phyloP scores from a whole-genome alignment of 2,888 invertebrate species.

The Drosophila lutescens region DNA sequence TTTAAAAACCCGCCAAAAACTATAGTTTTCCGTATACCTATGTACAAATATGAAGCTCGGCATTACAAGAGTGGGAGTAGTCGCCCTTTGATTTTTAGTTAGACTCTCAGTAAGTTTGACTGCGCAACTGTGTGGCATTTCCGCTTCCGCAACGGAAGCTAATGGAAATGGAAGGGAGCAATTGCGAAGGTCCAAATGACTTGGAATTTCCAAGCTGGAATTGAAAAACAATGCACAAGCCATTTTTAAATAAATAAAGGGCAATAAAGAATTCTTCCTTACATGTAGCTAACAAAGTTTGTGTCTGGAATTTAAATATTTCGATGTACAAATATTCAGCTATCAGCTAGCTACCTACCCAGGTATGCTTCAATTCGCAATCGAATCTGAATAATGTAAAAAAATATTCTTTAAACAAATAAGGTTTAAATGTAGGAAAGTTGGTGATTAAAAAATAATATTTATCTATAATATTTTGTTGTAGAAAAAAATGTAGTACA shows the following conservation, averaged over 20 bases:
- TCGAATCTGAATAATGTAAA: background rate
- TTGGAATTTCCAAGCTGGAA: conserved; percentile 28
- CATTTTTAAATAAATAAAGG: conserved; percentile 72
- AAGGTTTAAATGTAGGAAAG: background rate
- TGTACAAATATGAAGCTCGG: conserved; percentile 1
- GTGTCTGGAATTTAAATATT: background rate
- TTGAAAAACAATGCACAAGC: conserved; percentile 61
- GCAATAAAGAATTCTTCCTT: background rate
- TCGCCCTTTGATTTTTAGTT: conserved; percentile 11
- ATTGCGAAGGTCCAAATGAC: conserved; percentile 54
- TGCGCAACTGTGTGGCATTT: conserved; percentile 77
- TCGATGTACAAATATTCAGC: background rate
- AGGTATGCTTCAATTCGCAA: background rate
- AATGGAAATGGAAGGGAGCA: conserved; percentile 64
- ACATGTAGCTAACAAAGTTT: background rate
- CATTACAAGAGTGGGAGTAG: background rate
- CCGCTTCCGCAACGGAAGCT: conserved; percentile 75
- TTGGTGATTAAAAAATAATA: too few relatives aligned
- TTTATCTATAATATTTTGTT: background rate
- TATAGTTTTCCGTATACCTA: background rate
- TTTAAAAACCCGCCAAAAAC: background rate
- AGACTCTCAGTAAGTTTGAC: conserved; percentile 66
- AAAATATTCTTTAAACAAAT: too few relatives aligned
- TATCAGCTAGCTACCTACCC: background rate
- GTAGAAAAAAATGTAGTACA: background rate